These are phyloP conservation scores for Gila orcuttii DNA, from an alignment of 2,113 vertebrate species.

Conservation along the genomic window DNA sequence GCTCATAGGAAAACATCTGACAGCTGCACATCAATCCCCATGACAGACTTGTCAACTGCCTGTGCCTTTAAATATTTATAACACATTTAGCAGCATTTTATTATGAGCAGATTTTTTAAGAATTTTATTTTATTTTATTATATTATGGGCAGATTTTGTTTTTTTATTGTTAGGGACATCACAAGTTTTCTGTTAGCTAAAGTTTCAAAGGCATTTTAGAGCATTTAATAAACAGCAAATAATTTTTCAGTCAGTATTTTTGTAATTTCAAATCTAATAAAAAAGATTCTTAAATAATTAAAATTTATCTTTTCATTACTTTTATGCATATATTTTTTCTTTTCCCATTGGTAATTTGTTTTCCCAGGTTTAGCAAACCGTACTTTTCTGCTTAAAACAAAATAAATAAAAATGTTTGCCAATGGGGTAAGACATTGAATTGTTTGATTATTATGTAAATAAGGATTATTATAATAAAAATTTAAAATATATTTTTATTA, in stretches of 20 bases:
- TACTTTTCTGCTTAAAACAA: neutral
- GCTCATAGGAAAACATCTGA: slow-evolving; percentile 25
- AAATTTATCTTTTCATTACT: no score
- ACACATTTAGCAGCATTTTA: slow-evolving; percentile 22
- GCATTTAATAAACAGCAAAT: neutral
- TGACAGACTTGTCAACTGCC: slow-evolving; percentile 29
- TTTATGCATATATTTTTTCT: no score
- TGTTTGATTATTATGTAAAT: no score
- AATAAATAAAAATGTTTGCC: neutral
- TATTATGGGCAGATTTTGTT: neutral
- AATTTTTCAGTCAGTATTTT: neutral
- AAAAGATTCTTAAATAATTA: no score
- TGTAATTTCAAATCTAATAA: neutral
- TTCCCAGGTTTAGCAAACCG: neutral
- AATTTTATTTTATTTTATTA: neutral
- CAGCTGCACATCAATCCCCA: slow-evolving; percentile 33
- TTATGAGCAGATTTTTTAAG: neutral
- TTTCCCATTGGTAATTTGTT: neutral
- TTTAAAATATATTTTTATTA: no score
- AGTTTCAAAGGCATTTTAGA: neutral
- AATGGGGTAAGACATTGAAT: neutral
- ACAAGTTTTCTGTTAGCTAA: neutral
- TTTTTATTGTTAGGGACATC: neutral
- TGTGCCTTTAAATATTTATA: slow-evolving; percentile 32
- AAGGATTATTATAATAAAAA: no score